A percentile compares a stretch with the other conserved stretches of the same genome.
Evolutionary conservation across 2,113 vertebrate species (phyloP).

Genomic region (Charina bottae): DNA sequence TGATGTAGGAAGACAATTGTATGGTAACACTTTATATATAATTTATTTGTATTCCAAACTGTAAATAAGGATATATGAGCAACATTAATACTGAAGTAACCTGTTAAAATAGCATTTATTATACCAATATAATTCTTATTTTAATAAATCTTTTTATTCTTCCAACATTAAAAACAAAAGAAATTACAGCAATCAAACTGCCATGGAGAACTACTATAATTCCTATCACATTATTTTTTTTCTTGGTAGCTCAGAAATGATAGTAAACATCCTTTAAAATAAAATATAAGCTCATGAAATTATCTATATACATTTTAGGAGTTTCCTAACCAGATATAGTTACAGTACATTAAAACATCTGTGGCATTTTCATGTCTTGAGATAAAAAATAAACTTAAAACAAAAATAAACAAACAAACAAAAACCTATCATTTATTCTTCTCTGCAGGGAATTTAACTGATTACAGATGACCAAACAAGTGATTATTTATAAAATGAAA

Average conservation of each 20-base stretch:
- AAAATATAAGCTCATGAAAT: not conserved
- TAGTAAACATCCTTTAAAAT: not conserved
- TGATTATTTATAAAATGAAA: not conserved
- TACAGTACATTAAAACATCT: not conserved
- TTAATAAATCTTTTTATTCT: not conserved
- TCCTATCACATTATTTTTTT: not conserved
- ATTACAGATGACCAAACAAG: not conserved
- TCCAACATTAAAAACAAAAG: not conserved
- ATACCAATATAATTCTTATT: not conserved
- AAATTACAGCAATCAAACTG: not conserved
- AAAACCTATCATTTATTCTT: not conserved
- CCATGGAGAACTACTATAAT: not conserved
- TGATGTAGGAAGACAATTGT: not conserved
- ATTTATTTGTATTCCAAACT: not conserved
- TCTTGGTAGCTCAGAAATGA: not conserved
- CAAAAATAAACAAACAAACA: too few relatives aligned
- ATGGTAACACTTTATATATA: not conserved
- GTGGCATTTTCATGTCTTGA: not conserved
- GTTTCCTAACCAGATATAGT: not conserved
- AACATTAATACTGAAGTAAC: not conserved
- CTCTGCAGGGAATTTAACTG: not conserved
- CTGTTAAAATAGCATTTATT: slow-evolving; percentile 1
- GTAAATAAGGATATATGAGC: not conserved
- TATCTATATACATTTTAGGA: not conserved
- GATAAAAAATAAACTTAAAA: not conserved